A percentile compares a stretch with the other conserved stretches of the same genome.
Conservation (phyloP, 2,797 vertebrate species). For the Eulemur rubriventer region DNA sequence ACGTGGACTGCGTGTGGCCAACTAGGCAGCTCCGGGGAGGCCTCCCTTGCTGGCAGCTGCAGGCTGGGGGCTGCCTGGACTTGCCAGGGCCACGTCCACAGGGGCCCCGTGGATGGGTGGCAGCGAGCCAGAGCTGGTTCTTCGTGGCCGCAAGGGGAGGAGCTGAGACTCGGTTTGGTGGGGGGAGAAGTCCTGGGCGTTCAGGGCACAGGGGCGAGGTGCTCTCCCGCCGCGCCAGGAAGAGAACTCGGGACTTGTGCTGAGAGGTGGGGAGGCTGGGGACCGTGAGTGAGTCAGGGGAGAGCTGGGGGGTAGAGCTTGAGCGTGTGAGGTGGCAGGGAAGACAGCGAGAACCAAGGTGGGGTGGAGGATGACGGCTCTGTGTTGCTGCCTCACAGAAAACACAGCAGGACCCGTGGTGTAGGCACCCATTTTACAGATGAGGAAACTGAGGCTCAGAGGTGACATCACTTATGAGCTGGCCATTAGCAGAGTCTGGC, state of each 20-base stretch:
- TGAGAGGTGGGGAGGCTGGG: neutral
- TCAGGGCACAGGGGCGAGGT: rapidly evolving
- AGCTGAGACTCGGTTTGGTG: rapidly evolving
- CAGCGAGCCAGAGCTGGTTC: rapidly evolving
- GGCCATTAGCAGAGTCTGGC: neutral
- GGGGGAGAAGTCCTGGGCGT: neutral
- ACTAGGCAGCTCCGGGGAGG: neutral
- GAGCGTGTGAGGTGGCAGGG: neutral
- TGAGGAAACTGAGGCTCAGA: neutral
- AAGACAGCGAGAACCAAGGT: neutral
- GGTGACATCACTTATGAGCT: rapidly evolving
- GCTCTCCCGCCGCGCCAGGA: neutral
- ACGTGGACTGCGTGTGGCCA: neutral
- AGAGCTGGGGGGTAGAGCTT: no score
- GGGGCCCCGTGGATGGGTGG: neutral
- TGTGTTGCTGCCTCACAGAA: no score
- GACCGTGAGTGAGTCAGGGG: rapidly evolving
- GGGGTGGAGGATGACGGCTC: neutral
- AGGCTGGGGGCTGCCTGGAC: neutral
- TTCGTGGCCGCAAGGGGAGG: rapidly evolving
- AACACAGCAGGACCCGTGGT: rapidly evolving
- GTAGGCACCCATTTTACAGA: neutral
- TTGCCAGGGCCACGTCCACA: rapidly evolving
- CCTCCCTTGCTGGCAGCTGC: rapidly evolving
- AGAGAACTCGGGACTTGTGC: rapidly evolving